Evolutionary conservation across 2,888 invertebrate genomes (phyloP).

Genomic region (Tiphia femorata): DNA sequence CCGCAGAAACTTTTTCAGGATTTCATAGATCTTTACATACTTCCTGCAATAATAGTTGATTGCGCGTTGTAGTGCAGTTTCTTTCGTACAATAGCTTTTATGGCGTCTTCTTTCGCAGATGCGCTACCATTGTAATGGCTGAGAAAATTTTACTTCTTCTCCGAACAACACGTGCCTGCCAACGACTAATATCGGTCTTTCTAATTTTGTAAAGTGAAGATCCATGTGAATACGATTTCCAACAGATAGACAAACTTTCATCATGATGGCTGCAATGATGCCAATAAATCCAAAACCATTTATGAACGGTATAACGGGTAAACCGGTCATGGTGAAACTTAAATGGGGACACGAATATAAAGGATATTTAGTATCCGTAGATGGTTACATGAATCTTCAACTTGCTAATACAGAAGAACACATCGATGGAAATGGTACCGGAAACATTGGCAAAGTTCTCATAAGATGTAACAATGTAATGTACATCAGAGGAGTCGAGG

Average conservation of each 20-base stretch:
- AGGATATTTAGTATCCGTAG: constrained; percentile 97
- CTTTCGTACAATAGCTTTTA: not conserved
- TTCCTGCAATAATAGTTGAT: not conserved
- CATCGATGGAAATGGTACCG: constrained; percentile 91
- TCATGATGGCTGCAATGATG: constrained; percentile 84
- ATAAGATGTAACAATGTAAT: constrained; percentile 97
- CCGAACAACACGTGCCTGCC: constrained; percentile 93
- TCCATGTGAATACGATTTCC: not conserved
- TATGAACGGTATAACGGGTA: constrained; percentile 96
- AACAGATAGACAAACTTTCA: constrained; percentile 10
- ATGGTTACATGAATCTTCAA: constrained; percentile 99
- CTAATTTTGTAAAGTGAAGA: constrained; percentile 71
- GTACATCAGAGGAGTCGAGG: constrained; percentile 94
- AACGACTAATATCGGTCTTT: constrained; percentile 83
- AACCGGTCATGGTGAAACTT: constrained; percentile 96
- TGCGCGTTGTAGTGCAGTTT: not conserved
- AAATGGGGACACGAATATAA: constrained; percentile 99
- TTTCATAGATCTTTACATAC: not conserved
- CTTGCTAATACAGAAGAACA: constrained; percentile 98
- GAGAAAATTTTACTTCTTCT: constrained; percentile 84
- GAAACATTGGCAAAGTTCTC: constrained; percentile 96
- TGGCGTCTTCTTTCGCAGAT: constrained; percentile 23
- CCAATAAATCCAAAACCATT: constrained; percentile 99
- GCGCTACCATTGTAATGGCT: constrained; percentile 72
- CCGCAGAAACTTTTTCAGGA: not conserved